phyloP scores from a whole-genome alignment of 2,797 vertebrate species.

The Syngnathus acus region DNA sequence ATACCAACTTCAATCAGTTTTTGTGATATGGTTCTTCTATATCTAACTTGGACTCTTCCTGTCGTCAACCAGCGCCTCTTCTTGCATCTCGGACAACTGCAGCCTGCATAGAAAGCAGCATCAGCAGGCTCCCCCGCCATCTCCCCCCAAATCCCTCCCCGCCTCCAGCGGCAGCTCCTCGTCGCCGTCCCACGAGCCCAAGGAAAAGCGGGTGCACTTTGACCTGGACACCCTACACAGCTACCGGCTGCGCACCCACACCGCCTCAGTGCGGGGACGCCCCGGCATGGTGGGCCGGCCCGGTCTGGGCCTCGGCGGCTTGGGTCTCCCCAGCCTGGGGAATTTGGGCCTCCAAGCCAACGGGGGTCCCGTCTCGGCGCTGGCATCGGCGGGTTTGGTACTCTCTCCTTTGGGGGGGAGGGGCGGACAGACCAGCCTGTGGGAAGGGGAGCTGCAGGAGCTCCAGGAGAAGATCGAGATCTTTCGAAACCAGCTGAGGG shows the following conservation, averaged over 20 bases:
- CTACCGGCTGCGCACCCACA: constrained; percentile 66
- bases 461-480: constrained; percentile 78
- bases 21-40: not conserved
- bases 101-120: constrained; percentile 63
- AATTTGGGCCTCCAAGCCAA: constrained; percentile 60
- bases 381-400: constrained; percentile 62
- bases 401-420: constrained; percentile 60
- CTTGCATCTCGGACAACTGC: constrained; percentile 74
- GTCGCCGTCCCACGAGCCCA: constrained; percentile 62
- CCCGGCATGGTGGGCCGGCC: constrained; percentile 53
- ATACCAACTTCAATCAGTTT: too few relatives aligned
- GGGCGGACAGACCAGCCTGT: constrained; percentile 59
- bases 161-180: constrained; percentile 42
- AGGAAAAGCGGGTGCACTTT: constrained; percentile 75
- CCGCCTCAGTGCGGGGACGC: constrained; percentile 41
- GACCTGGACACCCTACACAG: constrained; percentile 75
- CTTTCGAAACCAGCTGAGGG: constrained; percentile 73
- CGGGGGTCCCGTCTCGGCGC: constrained; percentile 58
- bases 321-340: constrained; percentile 48
- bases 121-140: constrained; percentile 36
- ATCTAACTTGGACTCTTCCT: not conserved
- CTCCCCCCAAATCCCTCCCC: constrained; percentile 57
- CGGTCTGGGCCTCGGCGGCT: constrained; percentile 63
- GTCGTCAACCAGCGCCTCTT: constrained; percentile 55
- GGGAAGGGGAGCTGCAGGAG: constrained; percentile 77